These are phyloP conservation scores for Acanthopleura granulata DNA, from an alignment of 2,888 invertebrate species.

Conservation along the genomic window DNA sequence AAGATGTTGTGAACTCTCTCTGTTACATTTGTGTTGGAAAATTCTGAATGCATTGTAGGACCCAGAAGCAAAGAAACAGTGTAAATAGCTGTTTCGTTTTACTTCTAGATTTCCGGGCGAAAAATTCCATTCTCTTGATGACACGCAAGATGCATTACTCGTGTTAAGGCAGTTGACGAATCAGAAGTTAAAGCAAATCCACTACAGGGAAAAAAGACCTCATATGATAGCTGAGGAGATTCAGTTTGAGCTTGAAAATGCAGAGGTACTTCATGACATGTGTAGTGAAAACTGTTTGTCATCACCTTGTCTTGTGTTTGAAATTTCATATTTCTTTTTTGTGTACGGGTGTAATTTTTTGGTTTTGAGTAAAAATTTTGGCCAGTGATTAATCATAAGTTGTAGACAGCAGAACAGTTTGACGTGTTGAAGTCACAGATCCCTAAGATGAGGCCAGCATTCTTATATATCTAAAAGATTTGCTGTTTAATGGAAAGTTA, in stretches of 20 bases:
- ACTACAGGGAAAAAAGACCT: slow-evolving; percentile 84
- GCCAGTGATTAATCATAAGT: too few species aligned
- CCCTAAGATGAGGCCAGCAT: slow-evolving; percentile 18
- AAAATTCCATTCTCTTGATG: slow-evolving; percentile 84
- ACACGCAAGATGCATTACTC: slow-evolving; percentile 76
- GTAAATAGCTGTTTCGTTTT: background rate
- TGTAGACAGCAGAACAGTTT: background rate
- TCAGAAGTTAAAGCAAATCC: slow-evolving; percentile 83
- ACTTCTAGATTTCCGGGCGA: slow-evolving; percentile 77
- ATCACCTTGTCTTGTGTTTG: too few species aligned
- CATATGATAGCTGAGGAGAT: slow-evolving; percentile 87
- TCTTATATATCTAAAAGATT: too few species aligned
- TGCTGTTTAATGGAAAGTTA: too few species aligned
- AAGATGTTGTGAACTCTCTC: too few species aligned
- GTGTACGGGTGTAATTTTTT: too few species aligned
- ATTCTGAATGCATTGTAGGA: too few species aligned
- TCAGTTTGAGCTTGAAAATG: slow-evolving; percentile 72
- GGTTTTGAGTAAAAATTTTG: too few species aligned
- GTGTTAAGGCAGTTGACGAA: slow-evolving; percentile 82
- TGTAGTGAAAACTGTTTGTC: too few species aligned
- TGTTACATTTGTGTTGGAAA: too few species aligned
- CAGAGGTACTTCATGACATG: slow-evolving; percentile 32
- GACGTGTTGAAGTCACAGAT: background rate
- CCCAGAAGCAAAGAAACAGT: background rate
- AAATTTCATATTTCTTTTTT: too few species aligned